Conservation (phyloP, 2,888 invertebrate species). For the Listrodromus nycthemerus region DNA sequence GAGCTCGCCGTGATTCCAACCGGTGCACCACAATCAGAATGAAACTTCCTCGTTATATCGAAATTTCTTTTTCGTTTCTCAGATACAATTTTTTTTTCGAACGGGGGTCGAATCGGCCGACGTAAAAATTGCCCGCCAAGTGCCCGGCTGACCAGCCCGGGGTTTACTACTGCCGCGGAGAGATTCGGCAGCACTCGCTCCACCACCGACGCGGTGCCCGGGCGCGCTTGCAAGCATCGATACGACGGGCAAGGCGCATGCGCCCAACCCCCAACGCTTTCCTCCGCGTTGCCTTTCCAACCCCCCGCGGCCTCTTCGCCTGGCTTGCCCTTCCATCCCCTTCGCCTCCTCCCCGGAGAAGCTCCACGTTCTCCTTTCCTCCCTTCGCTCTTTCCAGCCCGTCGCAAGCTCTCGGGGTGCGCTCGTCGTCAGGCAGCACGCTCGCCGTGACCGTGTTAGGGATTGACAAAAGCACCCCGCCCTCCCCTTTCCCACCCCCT, state of each 20-base stretch:
- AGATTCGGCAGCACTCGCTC: constrained; percentile 64
- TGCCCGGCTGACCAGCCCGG: constrained; percentile 80
- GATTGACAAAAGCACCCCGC: constrained; percentile 32
- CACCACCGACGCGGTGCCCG: constrained; percentile 73
- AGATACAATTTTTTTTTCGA: constrained; percentile 9
- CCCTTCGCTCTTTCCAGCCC: background rate
- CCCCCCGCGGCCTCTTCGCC: constrained; percentile 29
- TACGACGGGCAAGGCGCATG: constrained; percentile 81
- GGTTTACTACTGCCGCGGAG: constrained; percentile 80
- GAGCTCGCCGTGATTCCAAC: background rate
- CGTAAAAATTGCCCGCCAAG: constrained; percentile 61
- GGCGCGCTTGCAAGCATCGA: constrained; percentile 76
- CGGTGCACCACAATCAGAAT: background rate
- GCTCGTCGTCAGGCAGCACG: constrained; percentile 63
- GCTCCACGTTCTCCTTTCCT: constrained; percentile 6
- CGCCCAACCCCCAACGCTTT: constrained; percentile 78
- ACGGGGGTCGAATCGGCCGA: constrained; percentile 19
- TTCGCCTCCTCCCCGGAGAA: background rate
- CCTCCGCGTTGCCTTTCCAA: constrained; percentile 19
- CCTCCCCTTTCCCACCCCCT: background rate
- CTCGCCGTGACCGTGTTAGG: constrained; percentile 66
- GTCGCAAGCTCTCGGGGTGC: constrained; percentile 24
- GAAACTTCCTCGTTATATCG: background rate
- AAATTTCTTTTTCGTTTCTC: background rate
- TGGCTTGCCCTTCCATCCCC: background rate